These are phyloP conservation scores for Shargacucullia verbasci DNA, from an alignment of 2,888 invertebrate species.

Conservation along the genomic window DNA sequence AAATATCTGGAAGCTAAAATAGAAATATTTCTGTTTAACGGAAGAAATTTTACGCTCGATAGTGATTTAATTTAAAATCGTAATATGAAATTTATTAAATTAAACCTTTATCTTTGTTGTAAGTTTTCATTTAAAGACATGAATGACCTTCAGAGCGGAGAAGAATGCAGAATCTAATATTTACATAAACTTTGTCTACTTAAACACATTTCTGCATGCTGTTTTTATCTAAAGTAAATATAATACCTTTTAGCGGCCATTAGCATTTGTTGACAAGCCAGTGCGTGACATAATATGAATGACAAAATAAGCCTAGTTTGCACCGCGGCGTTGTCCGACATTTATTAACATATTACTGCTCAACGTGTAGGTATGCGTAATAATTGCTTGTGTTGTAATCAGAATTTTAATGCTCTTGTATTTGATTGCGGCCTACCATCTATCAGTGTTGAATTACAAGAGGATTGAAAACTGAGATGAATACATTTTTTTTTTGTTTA, in stretches of 20 bases:
- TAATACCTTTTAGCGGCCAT: conserved; percentile 12
- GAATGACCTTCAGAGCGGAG: too few relatives aligned
- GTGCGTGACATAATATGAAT: conserved; percentile 48
- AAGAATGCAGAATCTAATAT: too few relatives aligned
- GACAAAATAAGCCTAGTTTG: conserved; percentile 50
- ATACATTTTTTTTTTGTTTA: background rate
- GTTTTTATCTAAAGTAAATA: conserved; percentile 6
- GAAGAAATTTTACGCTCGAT: too few relatives aligned
- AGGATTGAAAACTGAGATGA: conserved; percentile 3
- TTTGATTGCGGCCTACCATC: conserved; percentile 24
- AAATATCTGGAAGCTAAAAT: too few relatives aligned
- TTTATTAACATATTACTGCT: conserved; percentile 37
- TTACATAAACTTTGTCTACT: background rate
- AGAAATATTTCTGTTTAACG: too few relatives aligned
- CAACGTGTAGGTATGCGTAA: conserved; percentile 26
- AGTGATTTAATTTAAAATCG: too few relatives aligned
- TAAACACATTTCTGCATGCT: background rate
- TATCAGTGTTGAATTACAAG: conserved; percentile 3
- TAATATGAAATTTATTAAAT: too few relatives aligned
- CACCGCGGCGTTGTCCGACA: conserved; percentile 22
- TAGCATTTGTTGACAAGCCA: conserved; percentile 34
- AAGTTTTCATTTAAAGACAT: too few relatives aligned
- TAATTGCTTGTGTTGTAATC: conserved; percentile 48
- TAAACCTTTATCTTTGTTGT: too few relatives aligned
- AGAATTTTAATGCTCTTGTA: conserved; percentile 27